phyloP scores from a whole-genome alignment of 2,888 invertebrate species.

The Drosophila melanosoma region DNA sequence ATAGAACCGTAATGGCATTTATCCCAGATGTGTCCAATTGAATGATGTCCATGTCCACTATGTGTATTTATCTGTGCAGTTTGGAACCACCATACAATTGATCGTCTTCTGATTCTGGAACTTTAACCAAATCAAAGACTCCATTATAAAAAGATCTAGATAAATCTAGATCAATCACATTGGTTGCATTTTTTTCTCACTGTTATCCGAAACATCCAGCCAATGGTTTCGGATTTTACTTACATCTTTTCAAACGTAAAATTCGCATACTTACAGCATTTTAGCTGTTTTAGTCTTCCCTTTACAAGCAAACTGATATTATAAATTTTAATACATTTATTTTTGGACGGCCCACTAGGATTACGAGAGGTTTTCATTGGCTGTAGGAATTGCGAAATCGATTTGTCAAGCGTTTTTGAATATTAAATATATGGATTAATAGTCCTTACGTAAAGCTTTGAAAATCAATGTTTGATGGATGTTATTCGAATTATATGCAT shows the following conservation, averaged over 20 bases:
- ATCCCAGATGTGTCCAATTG: rapidly evolving
- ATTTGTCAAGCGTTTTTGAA: neutral
- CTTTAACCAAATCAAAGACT: neutral
- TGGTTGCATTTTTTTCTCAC: neutral
- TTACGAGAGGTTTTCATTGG: slow-evolving; percentile 4
- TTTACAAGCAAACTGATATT: neutral
- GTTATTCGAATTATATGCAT: neutral
- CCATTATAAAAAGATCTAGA: neutral
- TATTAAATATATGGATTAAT: neutral
- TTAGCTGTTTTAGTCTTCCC: neutral
- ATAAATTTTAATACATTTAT: neutral
- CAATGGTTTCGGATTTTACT: neutral
- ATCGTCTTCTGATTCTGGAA: neutral
- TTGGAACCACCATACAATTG: neutral
- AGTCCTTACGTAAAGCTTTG: neutral
- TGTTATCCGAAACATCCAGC: neutral
- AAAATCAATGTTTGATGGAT: neutral
- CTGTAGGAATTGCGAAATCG: neutral
- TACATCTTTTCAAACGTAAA: neutral
- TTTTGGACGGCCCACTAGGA: neutral
- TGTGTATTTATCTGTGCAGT: neutral
- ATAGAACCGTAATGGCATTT: neutral
- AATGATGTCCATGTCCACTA: neutral
- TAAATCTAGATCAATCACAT: neutral
- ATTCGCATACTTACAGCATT: slow-evolving; percentile 18